phyloP scores from a whole-genome alignment of 2,113 vertebrate species.

The Rhea americana region DNA sequence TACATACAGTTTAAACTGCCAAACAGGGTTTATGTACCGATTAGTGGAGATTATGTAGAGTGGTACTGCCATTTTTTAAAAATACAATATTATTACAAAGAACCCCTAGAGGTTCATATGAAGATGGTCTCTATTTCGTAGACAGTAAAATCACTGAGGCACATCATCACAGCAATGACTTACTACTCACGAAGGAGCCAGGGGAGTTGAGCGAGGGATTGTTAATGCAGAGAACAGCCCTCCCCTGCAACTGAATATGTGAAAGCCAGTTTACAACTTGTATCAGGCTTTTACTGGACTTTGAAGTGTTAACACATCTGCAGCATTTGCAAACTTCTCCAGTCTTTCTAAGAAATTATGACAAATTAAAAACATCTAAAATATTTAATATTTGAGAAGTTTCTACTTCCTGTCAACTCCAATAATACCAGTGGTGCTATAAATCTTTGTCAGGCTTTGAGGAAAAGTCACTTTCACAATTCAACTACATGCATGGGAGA shows the following conservation, averaged over 20 bases:
- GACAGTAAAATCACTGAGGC: slow-evolving; percentile 72
- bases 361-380: neutral
- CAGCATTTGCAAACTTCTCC: neutral
- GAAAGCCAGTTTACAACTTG: neutral
- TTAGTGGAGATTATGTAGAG: slow-evolving; percentile 59
- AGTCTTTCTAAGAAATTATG: neutral
- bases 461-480: neutral
- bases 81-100: slow-evolving; percentile 71
- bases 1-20: slow-evolving; percentile 55
- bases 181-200: slow-evolving; percentile 55
- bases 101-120: slow-evolving; percentile 64
- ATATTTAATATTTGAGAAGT: neutral
- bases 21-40: slow-evolving; percentile 65
- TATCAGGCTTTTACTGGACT: neutral
- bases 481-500: neutral
- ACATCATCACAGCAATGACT: slow-evolving; percentile 59
- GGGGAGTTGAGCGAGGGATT: slow-evolving; percentile 46
- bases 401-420: neutral
- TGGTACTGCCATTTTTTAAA: slow-evolving; percentile 54
- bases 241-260: neutral
- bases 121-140: slow-evolving; percentile 70
- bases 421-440: neutral
- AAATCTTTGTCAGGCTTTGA: neutral
- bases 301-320: neutral
- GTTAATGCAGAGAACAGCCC: neutral